A percentile compares a stretch with the other conserved stretches of the same genome.
These are phyloP conservation scores for Brienomyrus longianalis DNA, from an alignment of 2,113 vertebrate species.

Conservation along the genomic window DNA sequence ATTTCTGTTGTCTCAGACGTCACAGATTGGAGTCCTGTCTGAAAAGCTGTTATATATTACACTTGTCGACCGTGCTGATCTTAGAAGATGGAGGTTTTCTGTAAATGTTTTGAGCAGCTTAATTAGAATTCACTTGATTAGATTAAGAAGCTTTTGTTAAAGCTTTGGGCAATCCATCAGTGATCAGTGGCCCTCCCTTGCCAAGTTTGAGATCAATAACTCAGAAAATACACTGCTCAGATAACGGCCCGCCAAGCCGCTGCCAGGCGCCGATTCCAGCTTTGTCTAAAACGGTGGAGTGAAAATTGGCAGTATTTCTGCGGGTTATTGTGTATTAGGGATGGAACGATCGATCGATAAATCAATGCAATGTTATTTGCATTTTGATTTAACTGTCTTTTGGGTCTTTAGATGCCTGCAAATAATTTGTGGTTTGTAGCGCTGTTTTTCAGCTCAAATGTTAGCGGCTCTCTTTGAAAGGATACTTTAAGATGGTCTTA, in stretches of 20 bases:
- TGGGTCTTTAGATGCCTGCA: neutral
- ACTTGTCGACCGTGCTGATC: neutral
- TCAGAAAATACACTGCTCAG: neutral
- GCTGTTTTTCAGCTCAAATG: neutral
- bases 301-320: neutral
- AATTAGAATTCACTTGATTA: slow-evolving; percentile 21
- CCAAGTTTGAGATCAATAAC: slow-evolving; percentile 17
- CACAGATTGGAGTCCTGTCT: neutral
- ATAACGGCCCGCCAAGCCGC: neutral
- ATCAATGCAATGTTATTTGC: neutral
- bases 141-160: slow-evolving; percentile 19
- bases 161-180: neutral
- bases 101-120: slow-evolving; percentile 17
- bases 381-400: neutral
- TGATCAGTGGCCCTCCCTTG: neutral
- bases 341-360: neutral
- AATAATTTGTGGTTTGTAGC: neutral
- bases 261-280: neutral
- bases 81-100: slow-evolving; percentile 5
- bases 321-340: neutral
- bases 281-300: slow-evolving; percentile 4
- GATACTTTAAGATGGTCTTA: neutral
- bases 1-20: neutral
- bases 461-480: neutral
- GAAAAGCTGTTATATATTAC: neutral